Base-by-base conservation (phyloP, 2,797 vertebrate species). In the Karalla daura region DNA sequence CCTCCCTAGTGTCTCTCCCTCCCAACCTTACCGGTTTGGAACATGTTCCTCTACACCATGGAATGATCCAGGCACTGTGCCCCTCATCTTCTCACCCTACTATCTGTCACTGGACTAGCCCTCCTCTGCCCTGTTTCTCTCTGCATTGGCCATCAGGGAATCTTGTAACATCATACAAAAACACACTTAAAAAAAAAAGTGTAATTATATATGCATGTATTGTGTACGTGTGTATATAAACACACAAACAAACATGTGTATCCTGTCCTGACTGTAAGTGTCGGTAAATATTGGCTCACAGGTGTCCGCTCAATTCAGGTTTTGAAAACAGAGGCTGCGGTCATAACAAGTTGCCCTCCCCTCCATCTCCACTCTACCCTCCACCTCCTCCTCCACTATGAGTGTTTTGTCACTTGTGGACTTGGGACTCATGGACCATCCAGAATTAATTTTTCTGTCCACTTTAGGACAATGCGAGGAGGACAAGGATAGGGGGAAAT, bases 131-230 rank as follows among this genome's bases (percentile, higher is more conserved):
- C 88, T 87, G 87, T 92, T 93, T 92, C 91, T 89, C 91, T 93
- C 93, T 91, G 86, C 93, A 90, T 93, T 93, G 93, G 93, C 88
- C 93, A 93, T 94, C 93, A 93, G 91, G 92, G 93, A 93, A 93
- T 90, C 89, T 88, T 91, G 88, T 91, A 88, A 95, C 84, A 92
- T 94, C 94, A 91, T 87, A 76, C 54, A 78, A 75, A 81, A 87
- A 87, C 36, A 81, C 44, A 76, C 70, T 70, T 84, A 81, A 79
- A 88, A 76, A 86, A n/a, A n/a, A n/a, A n/a, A n/a, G n/a, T n/a
- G 58, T 84, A 83, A 81, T 76, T 86, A 63, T 80, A 86, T 80
- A 78, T 74, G 88, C 88, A 77, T 91, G 84, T 90, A 88, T 79
- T 66, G 86, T 86, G 80, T 63, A 60, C 35, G n/a, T n/a, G n/a